A percentile compares a stretch with the other conserved stretches of the same genome.
phyloP scores from a whole-genome alignment of 2,113 vertebrate genomes.

The Xerus inauris region DNA sequence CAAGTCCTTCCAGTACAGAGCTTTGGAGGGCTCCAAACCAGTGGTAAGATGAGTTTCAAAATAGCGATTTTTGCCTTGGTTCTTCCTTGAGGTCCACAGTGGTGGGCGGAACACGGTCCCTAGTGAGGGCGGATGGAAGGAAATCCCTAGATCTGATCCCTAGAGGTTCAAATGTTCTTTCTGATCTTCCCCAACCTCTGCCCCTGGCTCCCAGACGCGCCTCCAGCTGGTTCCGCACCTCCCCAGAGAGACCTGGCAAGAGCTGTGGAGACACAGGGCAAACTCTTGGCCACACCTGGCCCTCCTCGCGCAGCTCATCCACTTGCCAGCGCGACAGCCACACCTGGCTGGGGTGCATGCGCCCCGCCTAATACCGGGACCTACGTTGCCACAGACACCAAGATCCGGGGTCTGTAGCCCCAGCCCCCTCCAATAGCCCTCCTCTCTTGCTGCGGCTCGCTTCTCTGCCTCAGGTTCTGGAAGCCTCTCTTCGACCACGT shows the following conservation, averaged over 20 bases:
- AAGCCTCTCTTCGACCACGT: fast-evolving
- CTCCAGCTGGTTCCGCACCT: not conserved
- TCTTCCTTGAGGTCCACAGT: not conserved
- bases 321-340: too few species aligned
- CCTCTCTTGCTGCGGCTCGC: not conserved
- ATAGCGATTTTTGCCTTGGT: not conserved
- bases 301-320: not conserved
- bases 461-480: slow-evolving; percentile 56
- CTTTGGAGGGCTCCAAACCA: not conserved
- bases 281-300: not conserved
- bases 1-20: not conserved
- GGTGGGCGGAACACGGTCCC: not conserved
- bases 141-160: not conserved
- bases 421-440: fast-evolving
- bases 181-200: too few species aligned
- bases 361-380: not conserved
- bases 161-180: not conserved
- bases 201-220: not conserved
- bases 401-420: not conserved
- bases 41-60: fast-evolving
- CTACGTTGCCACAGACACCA: not conserved
- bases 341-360: too few species aligned
- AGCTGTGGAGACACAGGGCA: not conserved
- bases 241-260: fast-evolving
- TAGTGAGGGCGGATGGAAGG: not conserved